phyloP scores from a whole-genome alignment of 2,113 vertebrate genomes.

The Leiothrix lutea region DNA sequence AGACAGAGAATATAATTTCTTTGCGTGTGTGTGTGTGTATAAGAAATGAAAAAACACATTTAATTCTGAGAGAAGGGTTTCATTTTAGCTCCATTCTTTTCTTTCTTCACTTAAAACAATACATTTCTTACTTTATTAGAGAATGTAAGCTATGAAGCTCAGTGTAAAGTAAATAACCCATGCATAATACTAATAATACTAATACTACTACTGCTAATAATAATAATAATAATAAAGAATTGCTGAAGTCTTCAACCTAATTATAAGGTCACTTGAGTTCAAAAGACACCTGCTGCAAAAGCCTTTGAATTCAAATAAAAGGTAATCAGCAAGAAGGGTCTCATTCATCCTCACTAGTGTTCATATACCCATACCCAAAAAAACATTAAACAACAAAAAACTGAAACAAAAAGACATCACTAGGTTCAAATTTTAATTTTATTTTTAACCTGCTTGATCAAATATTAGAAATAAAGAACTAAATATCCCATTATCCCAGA shows the following conservation, averaged over 20 bases:
- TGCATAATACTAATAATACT: neutral
- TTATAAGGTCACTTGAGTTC: neutral
- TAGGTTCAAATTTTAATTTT: neutral
- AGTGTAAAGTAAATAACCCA: neutral
- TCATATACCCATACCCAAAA: neutral
- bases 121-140: neutral
- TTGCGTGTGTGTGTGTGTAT: neutral
- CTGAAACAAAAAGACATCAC: neutral
- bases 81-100: neutral
- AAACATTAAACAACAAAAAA: neutral
- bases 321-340: neutral
- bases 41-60: neutral
- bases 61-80: neutral
- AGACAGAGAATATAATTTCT: neutral
- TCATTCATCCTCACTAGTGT: neutral
- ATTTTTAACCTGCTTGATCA: neutral
- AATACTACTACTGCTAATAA: neutral
- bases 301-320: neutral
- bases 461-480: neutral
- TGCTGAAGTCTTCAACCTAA: neutral
- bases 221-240: neutral
- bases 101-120: neutral
- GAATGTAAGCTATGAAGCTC: neutral
- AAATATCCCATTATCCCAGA: neutral
- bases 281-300: neutral